A percentile compares a stretch with the other conserved stretches of the same genome.
phyloP scores from a whole-genome alignment of 2,797 vertebrate species.

The Coracias cyanogaster region DNA sequence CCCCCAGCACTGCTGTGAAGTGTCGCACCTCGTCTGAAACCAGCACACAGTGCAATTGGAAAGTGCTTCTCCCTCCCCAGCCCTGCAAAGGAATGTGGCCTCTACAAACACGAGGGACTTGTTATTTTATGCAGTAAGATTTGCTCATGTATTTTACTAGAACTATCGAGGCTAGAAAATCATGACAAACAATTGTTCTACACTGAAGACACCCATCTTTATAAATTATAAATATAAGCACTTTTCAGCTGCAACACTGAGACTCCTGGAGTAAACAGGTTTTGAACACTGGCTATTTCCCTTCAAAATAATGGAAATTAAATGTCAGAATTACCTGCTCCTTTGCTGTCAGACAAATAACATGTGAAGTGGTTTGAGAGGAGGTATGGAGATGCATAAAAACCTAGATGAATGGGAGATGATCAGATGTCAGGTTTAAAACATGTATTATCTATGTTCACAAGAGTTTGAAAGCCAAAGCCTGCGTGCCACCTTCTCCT shows the following conservation, averaged over 20 bases:
- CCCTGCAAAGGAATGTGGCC: neutral
- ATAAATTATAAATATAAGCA: neutral
- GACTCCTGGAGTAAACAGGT: neutral
- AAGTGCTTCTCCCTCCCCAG: neutral
- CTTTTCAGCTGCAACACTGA: neutral
- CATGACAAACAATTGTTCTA: neutral
- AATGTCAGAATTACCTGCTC: neutral
- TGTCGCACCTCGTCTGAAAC: neutral
- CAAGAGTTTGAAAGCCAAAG: neutral
- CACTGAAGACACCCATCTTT: neutral
- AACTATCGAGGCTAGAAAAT: neutral
- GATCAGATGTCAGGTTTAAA: neutral
- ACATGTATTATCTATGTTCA: neutral
- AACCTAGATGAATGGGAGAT: neutral
- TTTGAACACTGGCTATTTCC: neutral
- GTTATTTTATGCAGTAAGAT: neutral
- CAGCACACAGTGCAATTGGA: neutral
- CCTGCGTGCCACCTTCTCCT: neutral
- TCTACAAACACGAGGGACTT: neutral
- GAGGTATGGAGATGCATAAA: neutral
- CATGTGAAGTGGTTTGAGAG: neutral
- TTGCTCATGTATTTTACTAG: constrained; percentile 20
- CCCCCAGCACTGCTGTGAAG: neutral
- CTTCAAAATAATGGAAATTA: neutral
- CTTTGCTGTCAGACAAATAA: neutral